phyloP scores from a whole-genome alignment of 2,888 invertebrate genomes.

The Coremacera marginata region DNA sequence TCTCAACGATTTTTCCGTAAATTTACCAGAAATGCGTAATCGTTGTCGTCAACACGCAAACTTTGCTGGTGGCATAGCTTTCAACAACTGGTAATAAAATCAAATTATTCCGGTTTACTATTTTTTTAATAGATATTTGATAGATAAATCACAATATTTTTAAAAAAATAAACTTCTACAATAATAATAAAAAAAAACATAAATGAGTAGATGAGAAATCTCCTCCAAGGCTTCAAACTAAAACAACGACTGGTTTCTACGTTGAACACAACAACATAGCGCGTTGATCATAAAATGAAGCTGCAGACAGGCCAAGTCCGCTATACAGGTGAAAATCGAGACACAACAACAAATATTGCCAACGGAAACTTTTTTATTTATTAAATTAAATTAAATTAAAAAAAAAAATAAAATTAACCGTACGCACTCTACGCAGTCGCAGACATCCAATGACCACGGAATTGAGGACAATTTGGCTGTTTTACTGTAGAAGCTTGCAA shows the following conservation, averaged over 20 bases:
- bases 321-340: not conserved
- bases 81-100: too few species aligned
- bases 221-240: not conserved
- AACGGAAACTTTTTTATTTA: constrained; percentile 2
- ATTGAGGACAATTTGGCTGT: constrained; percentile 19
- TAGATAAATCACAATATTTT: too few species aligned
- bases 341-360: not conserved
- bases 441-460: not conserved
- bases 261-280: not conserved
- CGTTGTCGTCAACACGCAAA: too few species aligned
- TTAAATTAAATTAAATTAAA: not conserved
- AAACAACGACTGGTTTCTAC: not conserved
- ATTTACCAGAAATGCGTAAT: too few species aligned
- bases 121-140: too few species aligned
- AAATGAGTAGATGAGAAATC: not conserved
- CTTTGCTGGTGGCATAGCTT: too few species aligned
- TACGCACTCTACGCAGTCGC: constrained; percentile 4
- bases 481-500: not conserved
- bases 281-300: not conserved
- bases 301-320: not conserved
- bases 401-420: not conserved
- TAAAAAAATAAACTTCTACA: too few species aligned
- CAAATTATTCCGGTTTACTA: too few species aligned
- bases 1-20: too few species aligned
- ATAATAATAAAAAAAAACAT: not conserved